These are phyloP conservation scores for Megalurothrips usitatus DNA, from an alignment of 2,888 invertebrate species.

Conservation along the genomic window DNA sequence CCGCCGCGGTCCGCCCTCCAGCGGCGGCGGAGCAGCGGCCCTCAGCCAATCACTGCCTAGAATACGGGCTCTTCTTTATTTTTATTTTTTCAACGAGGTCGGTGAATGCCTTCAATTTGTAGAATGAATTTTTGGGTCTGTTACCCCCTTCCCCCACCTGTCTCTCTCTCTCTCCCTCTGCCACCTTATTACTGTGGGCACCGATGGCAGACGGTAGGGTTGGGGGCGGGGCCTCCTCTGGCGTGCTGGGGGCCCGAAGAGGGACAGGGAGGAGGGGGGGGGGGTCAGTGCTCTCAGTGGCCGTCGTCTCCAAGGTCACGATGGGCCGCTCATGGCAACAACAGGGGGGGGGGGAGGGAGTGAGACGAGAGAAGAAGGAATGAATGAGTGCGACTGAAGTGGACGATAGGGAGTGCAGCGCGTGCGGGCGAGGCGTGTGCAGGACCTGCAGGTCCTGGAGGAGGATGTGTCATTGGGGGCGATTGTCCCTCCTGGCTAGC, in stretches of 20 bases:
- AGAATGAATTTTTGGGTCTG: not conserved
- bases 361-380: not conserved
- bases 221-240: not conserved
- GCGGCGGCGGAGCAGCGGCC: not conserved
- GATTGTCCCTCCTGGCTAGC: not conserved
- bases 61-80: not conserved
- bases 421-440: not conserved
- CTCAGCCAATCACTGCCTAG: no score
- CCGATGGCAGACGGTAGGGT: not conserved
- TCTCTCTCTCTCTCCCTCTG: no score
- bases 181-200: no score
- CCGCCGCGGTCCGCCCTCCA: not conserved
- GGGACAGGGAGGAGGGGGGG: not conserved
- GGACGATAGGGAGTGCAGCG: not conserved
- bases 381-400: not conserved
- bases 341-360: not conserved
- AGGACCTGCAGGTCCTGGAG: not conserved
- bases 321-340: not conserved
- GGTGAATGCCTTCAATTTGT: not conserved
- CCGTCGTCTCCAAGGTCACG: conserved; percentile 12
- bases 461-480: not conserved
- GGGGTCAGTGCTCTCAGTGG: conserved; percentile 5
- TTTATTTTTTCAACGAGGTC: no score
- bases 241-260: not conserved
- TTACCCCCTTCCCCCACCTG: not conserved